A percentile compares a stretch with the other conserved stretches of the same genome.
Conservation (phyloP, 2,113 vertebrate species). For the Rhinopomastus cyanomelas region DNA sequence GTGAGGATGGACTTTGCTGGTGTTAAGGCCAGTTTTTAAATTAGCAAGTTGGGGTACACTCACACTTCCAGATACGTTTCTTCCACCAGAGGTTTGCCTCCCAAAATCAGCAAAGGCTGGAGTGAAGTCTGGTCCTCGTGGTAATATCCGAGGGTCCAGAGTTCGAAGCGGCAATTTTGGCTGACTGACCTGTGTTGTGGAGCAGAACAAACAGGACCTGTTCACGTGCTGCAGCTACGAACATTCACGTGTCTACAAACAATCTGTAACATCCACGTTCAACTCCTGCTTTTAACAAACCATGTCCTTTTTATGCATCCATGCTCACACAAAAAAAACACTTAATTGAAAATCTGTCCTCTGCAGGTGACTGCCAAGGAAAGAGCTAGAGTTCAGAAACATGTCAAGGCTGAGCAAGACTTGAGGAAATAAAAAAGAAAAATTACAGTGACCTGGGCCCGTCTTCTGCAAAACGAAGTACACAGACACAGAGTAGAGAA, state of each 20-base stretch:
- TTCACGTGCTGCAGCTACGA: background rate
- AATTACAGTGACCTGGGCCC: background rate
- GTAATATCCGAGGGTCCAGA: constrained; percentile 88
- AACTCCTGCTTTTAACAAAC: background rate
- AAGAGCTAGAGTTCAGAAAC: background rate
- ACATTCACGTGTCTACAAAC: accelerated
- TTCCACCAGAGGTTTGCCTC: constrained; percentile 84
- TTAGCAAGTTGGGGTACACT: constrained; percentile 45
- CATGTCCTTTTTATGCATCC: background rate
- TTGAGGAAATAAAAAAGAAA: background rate
- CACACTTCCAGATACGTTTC: constrained; percentile 88
- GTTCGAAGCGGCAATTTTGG: constrained; percentile 86
- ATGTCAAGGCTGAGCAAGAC: background rate
- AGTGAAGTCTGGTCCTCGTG: constrained; percentile 95
- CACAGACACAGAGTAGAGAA: background rate
- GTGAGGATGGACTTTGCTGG: background rate
- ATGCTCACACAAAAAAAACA: accelerated
- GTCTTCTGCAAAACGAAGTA: background rate
- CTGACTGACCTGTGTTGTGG: constrained; percentile 87
- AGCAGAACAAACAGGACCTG: background rate
- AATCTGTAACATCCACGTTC: accelerated
- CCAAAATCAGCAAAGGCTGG: constrained; percentile 97
- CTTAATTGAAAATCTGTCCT: background rate
- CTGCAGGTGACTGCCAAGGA: background rate
- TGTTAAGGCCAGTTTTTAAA: background rate